phyloP scores from a whole-genome alignment of 2,797 vertebrate species.

The Oreortyx pictus region DNA sequence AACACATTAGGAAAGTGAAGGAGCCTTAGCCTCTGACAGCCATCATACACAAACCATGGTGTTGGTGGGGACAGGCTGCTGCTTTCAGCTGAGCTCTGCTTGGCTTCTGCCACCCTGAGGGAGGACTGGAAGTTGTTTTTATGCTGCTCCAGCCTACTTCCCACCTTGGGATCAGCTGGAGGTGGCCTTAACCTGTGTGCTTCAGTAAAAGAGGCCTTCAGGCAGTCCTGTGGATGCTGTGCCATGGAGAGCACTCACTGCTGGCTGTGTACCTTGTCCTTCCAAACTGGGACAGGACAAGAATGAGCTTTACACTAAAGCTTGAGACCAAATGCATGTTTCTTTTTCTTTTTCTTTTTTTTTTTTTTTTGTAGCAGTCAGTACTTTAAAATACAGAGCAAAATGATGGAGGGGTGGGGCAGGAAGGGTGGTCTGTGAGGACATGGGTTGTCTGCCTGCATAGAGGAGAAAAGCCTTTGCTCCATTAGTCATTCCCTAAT shows the following conservation, averaged over 20 bases:
- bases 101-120: background rate
- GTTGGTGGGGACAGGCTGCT: background rate
- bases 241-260: background rate
- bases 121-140: background rate
- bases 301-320: background rate
- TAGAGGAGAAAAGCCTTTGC: background rate
- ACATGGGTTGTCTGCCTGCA: background rate
- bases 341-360: too few species aligned
- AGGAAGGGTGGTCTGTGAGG: background rate
- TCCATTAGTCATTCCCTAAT: background rate
- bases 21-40: accelerated
- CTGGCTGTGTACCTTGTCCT: background rate
- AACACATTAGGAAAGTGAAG: background rate
- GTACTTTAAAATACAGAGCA: background rate
- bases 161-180: background rate
- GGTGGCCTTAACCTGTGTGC: background rate
- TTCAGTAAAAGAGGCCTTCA: accelerated
- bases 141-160: background rate
- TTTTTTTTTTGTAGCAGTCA: background rate
- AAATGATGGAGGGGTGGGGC: background rate
- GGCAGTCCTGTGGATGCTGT: background rate
- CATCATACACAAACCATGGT: accelerated
- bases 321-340: accelerated
- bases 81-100: background rate
- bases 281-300: accelerated